phyloP scores from a whole-genome alignment of 2,797 vertebrate species.

The Pelobates cultripes region DNA sequence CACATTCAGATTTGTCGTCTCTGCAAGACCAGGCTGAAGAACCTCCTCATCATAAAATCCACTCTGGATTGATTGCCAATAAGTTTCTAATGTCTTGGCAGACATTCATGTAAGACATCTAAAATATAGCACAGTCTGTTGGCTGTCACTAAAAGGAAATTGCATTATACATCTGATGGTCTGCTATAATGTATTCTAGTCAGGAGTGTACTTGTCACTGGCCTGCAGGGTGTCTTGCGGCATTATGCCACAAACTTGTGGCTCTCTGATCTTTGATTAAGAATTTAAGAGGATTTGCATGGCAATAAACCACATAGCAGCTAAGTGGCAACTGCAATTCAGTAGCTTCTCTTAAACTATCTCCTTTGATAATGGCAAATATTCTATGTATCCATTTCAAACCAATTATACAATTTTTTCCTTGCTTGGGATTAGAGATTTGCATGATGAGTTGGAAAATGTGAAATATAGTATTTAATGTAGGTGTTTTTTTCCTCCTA shows the following conservation, averaged over 20 bases:
- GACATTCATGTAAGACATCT: constrained; percentile 38
- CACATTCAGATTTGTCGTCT: constrained; percentile 18
- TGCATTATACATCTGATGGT: constrained; percentile 24
- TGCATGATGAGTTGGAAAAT: neutral
- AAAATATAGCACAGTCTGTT: constrained; percentile 39
- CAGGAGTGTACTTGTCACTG: constrained; percentile 7
- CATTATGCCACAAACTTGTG: neutral
- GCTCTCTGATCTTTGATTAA: constrained; percentile 15
- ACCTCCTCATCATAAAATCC: constrained; percentile 23
- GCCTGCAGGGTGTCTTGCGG: constrained; percentile 13
- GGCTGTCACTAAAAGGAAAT: constrained; percentile 45
- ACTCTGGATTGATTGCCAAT: constrained; percentile 44
- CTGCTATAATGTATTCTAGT: constrained; percentile 33
- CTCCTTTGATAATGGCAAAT: neutral
- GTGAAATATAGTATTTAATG: neutral
- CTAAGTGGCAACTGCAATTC: neutral
- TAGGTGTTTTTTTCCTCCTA: neutral
- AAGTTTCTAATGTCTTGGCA: constrained; percentile 48
- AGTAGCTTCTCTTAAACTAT: neutral
- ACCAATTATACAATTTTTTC: neutral
- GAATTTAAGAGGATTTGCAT: neutral
- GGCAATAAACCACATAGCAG: neutral
- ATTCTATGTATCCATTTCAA: neutral
- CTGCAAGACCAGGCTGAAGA: constrained; percentile 13
- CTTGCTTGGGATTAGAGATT: constrained; percentile 1